Base-by-base conservation (phyloP, 2,888 invertebrate species). In the Pinctada fucata region DNA sequence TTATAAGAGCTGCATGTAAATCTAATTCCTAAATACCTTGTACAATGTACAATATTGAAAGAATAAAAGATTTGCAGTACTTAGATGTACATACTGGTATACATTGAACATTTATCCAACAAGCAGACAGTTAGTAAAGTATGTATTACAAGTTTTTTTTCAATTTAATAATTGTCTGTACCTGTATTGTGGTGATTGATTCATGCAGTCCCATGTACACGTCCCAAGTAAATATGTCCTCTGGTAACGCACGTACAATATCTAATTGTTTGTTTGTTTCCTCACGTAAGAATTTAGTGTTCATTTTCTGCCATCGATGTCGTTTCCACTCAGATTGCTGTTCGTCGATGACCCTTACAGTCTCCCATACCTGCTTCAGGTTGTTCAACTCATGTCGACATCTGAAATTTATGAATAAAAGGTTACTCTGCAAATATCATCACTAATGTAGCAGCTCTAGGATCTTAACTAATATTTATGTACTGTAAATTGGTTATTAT, bases 291-390 rank as follows among this genome's bases (percentile, higher is more conserved):
- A 89, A 87, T 82, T 89, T 89, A 58, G 91, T 91, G 87, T 92
- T 90, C 88, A 92, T 89, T 82, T 91, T 91, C 87, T 92, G 91
- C 92, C 92, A 92, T 3, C 91, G 85, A 72, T 91, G 91, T 16
- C 90, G 79, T 85, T 92, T 92, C 92, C 92, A 92, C 78, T 92
- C 91, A 3, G 84, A 82, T 80, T 92, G 92, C 84, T 92, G 90
- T 51, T 89, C 89, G 63, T 89, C 89, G 49, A 92, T 90, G 50
- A 91, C 86, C 70, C 90, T 86, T n/a, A 90, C 89, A 3, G 91
- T 90, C 76, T 92, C 91, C 92, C 92, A 92, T 13, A 92, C 88
- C 80, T 89, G 87, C 77, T 91, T 91, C 80, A 92, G 85, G 81
- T 91, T 91, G 81, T 85, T 88, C 77, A 92, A 82, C 70, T 91